phyloP scores from a whole-genome alignment of 2,113 vertebrate genomes.

The Grammomys dolichurus region DNA sequence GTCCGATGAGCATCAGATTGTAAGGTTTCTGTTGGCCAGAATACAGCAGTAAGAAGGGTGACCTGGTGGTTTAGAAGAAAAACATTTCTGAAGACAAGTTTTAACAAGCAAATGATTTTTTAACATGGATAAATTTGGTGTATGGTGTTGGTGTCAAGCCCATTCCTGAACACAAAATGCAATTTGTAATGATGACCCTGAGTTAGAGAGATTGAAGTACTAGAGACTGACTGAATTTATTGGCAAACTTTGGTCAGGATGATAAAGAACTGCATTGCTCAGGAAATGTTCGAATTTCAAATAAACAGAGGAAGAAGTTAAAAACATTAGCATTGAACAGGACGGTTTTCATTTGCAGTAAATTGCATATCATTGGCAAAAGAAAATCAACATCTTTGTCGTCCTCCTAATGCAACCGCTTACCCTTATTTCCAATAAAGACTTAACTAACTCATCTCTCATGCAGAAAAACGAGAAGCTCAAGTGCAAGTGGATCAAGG shows the following conservation, averaged over 20 bases:
- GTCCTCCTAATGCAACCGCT: neutral
- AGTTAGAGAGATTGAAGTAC: neutral
- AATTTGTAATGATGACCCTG: neutral
- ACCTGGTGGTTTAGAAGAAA: neutral
- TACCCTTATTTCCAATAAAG: neutral
- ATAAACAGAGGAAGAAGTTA: neutral
- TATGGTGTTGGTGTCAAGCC: neutral
- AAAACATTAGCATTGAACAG: constrained; percentile 16
- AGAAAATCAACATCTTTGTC: neutral
- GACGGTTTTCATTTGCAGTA: neutral
- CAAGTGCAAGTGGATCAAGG: too few species aligned
- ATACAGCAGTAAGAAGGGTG: neutral
- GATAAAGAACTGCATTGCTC: neutral
- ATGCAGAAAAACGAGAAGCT: neutral
- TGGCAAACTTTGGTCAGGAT: neutral
- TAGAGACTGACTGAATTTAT: neutral
- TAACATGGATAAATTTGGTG: neutral
- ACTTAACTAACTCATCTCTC: neutral
- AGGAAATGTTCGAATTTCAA: neutral
- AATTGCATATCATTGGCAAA: neutral
- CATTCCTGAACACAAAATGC: neutral
- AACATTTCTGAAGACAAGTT: constrained; percentile 1
- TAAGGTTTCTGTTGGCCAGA: neutral
- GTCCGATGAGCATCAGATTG: neutral
- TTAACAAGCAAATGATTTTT: constrained; percentile 4